These are phyloP conservation scores for Apamea sordens DNA, from an alignment of 2,888 invertebrate species.

Conservation along the genomic window DNA sequence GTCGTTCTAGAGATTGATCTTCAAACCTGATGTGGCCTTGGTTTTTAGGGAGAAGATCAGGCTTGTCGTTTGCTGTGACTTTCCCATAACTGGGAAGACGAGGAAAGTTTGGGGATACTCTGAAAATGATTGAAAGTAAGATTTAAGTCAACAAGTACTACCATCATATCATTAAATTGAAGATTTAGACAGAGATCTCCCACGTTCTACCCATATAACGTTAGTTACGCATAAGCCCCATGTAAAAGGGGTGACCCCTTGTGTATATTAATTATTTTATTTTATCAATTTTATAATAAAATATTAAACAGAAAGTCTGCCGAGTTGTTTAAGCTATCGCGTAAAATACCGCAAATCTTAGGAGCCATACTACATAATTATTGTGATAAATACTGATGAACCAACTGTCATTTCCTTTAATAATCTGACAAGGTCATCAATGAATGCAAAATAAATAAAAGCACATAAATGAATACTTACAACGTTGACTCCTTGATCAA, in stretches of 20 bases:
- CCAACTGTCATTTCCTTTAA: background rate
- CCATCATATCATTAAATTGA: background rate
- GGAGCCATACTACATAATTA: background rate
- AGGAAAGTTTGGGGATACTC: constrained; percentile 1
- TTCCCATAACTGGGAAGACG: constrained; percentile 62
- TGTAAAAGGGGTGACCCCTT: background rate
- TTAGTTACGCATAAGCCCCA: background rate
- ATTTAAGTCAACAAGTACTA: background rate
- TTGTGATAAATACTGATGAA: background rate
- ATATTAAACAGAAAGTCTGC: background rate
- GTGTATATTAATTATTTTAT: no score
- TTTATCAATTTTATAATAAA: background rate
- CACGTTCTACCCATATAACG: background rate
- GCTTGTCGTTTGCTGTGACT: constrained; percentile 61
- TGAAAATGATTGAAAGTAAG: constrained; percentile 20
- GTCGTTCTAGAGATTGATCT: constrained; percentile 31
- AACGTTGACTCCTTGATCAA: constrained; percentile 12
- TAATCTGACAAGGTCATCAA: background rate
- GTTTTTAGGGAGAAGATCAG: constrained; percentile 38
- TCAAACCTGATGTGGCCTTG: constrained; percentile 55
- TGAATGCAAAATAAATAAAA: background rate
- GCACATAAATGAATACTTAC: constrained; percentile 39
- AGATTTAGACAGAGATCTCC: background rate
- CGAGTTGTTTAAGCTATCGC: background rate
- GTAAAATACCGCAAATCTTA: background rate